Percentiles rank a stretch among this genome's conserved stretches.
phyloP scores from a whole-genome alignment of 2,797 vertebrate genomes.

The Schizopygopsis pylzovi region DNA sequence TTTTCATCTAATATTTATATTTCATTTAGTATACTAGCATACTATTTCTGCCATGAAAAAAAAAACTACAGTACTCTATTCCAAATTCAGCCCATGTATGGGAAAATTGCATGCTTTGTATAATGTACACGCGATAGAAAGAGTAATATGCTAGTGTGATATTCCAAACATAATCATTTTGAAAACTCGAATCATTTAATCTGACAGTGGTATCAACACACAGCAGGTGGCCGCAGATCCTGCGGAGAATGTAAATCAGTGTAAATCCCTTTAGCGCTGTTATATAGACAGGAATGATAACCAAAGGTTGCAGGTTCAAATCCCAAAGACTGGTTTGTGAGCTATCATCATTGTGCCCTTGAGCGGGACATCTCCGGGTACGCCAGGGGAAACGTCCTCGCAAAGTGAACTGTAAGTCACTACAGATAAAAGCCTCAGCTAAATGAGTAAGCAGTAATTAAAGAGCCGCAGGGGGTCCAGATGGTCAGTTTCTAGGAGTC shows the following conservation, averaged over 20 bases:
- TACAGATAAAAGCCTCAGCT: conserved; percentile 26
- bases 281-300: background rate
- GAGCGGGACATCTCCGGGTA: background rate
- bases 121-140: background rate
- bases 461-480: conserved; percentile 7
- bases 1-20: background rate
- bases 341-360: conserved; percentile 6
- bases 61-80: background rate
- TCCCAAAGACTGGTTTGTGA: background rate
- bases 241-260: background rate
- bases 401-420: conserved; percentile 20
- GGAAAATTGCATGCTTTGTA: background rate
- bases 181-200: background rate
- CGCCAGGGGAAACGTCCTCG: background rate
- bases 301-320: background rate
- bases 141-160: background rate
- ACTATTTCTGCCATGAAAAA: background rate
- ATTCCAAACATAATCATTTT: background rate
- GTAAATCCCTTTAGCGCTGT: background rate
- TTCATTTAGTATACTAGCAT: background rate
- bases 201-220: background rate
- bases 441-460: conserved; percentile 16
- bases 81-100: background rate
- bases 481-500: conserved; percentile 12
- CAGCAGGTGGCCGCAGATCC: background rate